phyloP scores from a whole-genome alignment of 1,140 invertebrate species.

The Cyphomyrmex costatus region DNA sequence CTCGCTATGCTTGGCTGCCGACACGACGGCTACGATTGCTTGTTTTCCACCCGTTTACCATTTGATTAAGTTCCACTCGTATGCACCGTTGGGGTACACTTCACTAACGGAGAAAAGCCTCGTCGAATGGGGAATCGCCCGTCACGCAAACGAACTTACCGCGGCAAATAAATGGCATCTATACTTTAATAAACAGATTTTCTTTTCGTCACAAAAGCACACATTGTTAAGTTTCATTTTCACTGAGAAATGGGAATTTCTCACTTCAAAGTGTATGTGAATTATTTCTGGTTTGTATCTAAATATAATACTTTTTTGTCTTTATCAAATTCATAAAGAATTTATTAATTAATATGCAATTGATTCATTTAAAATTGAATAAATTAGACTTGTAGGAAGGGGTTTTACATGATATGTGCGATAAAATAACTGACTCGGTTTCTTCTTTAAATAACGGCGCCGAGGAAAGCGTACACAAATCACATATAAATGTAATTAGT shows the following conservation, averaged over 20 bases:
- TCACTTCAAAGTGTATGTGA: neutral
- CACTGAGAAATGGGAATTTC: neutral
- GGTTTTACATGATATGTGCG: neutral
- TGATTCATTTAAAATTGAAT: neutral
- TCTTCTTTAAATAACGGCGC: neutral
- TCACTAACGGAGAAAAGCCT: constrained; percentile 23
- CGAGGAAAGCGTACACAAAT: neutral
- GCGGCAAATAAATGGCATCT: constrained; percentile 13
- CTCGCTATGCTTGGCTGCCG: constrained; percentile 68
- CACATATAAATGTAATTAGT: constrained; percentile 7
- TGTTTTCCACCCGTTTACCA: constrained; percentile 87
- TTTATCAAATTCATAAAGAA: neutral
- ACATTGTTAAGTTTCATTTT: neutral
- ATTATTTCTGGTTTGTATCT: neutral
- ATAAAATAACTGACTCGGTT: neutral
- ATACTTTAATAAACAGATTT: constrained; percentile 44
- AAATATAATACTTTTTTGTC: neutral
- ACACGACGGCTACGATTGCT: constrained; percentile 82
- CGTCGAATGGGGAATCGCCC: constrained; percentile 19
- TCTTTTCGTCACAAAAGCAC: neutral
- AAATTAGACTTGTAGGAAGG: neutral
- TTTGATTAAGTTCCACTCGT: constrained; percentile 85
- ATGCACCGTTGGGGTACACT: constrained; percentile 47
- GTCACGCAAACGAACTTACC: constrained; percentile 48
- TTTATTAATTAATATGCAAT: neutral